Conservation (phyloP, 2,888 invertebrate species). For the Drosophila tanythrix region DNA sequence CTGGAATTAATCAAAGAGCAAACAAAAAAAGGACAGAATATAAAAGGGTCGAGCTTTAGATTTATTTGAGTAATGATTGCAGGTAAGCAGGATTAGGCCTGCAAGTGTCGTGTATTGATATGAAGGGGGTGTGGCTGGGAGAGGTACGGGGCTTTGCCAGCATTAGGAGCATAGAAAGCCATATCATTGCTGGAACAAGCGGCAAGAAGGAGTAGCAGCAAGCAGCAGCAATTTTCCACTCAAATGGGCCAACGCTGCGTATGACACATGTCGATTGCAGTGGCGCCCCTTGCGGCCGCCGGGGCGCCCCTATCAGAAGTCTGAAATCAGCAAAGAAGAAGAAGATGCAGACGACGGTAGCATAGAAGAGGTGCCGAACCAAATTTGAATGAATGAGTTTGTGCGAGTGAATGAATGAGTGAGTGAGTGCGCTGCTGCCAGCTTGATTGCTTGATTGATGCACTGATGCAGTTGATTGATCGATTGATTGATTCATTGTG, state of each 20-base stretch:
- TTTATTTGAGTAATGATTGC: slow-evolving; percentile 46
- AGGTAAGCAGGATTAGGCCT: slow-evolving; percentile 45
- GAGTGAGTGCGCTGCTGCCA: slow-evolving; percentile 42
- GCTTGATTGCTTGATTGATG: slow-evolving; percentile 67
- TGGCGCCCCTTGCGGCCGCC: slow-evolving; percentile 41
- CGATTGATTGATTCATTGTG: slow-evolving; percentile 58
- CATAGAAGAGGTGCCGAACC: slow-evolving; percentile 24
- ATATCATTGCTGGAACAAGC: slow-evolving; percentile 61
- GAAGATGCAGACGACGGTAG: slow-evolving; percentile 23
- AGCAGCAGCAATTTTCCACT: slow-evolving; percentile 62
- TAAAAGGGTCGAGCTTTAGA: slow-evolving; percentile 15
- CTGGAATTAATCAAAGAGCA: slow-evolving; percentile 32
- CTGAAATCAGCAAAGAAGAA: slow-evolving; percentile 39
- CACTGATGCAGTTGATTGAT: slow-evolving; percentile 59
- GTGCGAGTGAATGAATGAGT: slow-evolving; percentile 39
- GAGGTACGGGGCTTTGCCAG: background rate
- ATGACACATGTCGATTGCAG: slow-evolving; percentile 73
- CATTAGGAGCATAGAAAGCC: slow-evolving; percentile 50
- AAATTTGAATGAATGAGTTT: slow-evolving; percentile 65
- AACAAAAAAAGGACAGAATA: background rate
- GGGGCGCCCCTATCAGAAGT: slow-evolving; percentile 31
- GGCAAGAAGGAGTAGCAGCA: slow-evolving; percentile 31
- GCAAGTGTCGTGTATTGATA: slow-evolving; percentile 73
- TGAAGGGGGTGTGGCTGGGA: background rate
- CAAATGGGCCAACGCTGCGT: slow-evolving; percentile 66